Base-by-base conservation (phyloP, 2,797 vertebrate species). In the Falco novaeseelandiae region DNA sequence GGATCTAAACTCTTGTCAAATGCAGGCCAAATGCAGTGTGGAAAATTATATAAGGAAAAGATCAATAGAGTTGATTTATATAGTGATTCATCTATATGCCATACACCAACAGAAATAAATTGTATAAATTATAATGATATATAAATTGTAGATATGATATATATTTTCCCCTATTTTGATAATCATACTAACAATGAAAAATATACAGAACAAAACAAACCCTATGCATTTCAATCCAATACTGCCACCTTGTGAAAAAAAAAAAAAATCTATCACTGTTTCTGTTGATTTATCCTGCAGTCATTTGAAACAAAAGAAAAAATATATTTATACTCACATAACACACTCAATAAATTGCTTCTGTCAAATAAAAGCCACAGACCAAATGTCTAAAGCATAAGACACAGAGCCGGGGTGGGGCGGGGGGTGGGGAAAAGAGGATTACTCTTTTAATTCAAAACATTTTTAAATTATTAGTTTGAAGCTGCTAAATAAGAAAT, bases 201-300 rank as follows among this genome's bases (percentile, higher is more conserved):
- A 65, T 19, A 83, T 1, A 58, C 7, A 17, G 38, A 40, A 40
- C 22, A 62, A 57, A 61, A 40, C 51, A 44, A 8, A 29, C 26
- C 15, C 20, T 21, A 48, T 1, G 34, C 42, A 80, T 61, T 87
- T 90, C 89, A 88, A 82, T 63, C 65, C 91, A 96, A 97, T 88
- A 94, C 93, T 97, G 98, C 97, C 97, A 97, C 74, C 98, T 97
- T 91, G 97, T 98, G 98, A n/a, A 34, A 34, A 85, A 69, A 49
- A 87, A 36, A 42, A 84, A 62, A 87, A 85, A 70, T 25, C 18
- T 52, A 14, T 62, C 42, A 22, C 32, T 25, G 6, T 26, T 29
- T 40, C 49, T 87, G 66, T 54, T 14, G 1, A n/a, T 51, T 29
- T 54, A 27, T 40, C 32, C 63, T 90, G 20, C 30, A 49, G 44